Base-by-base conservation (phyloP, 2,113 vertebrate genomes). In the Etheostoma spectabile region DNA sequence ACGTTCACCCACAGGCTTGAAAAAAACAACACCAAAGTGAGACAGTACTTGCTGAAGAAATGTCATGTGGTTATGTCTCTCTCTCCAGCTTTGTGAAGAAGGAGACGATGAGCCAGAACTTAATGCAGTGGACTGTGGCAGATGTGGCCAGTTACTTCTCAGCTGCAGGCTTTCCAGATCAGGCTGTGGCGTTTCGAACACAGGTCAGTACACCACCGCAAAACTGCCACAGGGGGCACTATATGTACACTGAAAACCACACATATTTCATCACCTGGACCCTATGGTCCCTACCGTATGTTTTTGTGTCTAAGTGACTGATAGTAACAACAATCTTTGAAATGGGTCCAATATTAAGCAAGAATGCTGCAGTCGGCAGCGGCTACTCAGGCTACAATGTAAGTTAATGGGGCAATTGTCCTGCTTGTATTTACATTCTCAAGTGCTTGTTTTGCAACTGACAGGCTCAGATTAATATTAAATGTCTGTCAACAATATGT, bases 121-220 rank as follows among this genome's bases (percentile, higher is more conserved):
- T 96, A 1, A 93, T 97, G 88, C 95, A 96, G 84, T 98, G 97
- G 97, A 96, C 93, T 0, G 96, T 97, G 83, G 94, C 95, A 70
- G 97, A 98, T 3, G 97, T 98, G 72, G 96, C 95, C 52, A 95
- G 95, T 73, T 98, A 98, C 92, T 96, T 98, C 89, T 96, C 95
- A 0, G 94, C 96, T 56, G 97, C 95, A 1, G 97, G 97, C 30
- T 98, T 97, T 77, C 96, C 96, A 0, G 97, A 98, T 86, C 97
- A 98, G 89, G 97, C 97, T 0, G 77, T 94, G 15, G 97, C 97
- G 24, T 98, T 98, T 86, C 94, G 95, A 82, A 94, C 95, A 24
- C 97, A 98, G 94, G 97, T 97, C 73, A 79, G 91, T 88, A 72
- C 76, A 80, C 61, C 18, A 5, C 51, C 30, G 24, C n/a, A 35